Conservation (phyloP, 2,113 vertebrate species). For the Casuarius casuarius region DNA sequence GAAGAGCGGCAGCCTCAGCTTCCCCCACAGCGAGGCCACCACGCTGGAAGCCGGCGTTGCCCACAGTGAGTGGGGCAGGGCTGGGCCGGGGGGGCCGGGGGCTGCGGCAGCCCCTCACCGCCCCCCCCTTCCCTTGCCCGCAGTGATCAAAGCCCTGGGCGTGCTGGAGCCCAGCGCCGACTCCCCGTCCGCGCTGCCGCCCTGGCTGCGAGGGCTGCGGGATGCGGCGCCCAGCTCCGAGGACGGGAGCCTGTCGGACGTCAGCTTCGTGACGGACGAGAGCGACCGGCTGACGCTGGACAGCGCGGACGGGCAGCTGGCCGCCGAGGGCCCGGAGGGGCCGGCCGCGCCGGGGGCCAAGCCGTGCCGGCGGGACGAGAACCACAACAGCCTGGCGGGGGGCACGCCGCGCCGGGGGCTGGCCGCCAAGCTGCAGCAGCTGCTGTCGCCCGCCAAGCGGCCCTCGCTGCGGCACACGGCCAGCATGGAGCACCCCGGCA, state of each 20-base stretch:
- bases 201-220: background rate
- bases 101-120: background rate
- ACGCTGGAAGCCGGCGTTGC: slow-evolving; percentile 33
- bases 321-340: background rate
- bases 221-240: slow-evolving; percentile 60
- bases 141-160: slow-evolving; percentile 63
- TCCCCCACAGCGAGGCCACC: slow-evolving; percentile 71
- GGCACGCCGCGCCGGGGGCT: slow-evolving; percentile 76
- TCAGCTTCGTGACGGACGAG: slow-evolving; percentile 46
- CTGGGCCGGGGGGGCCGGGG: accelerated
- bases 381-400: slow-evolving; percentile 72
- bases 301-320: background rate
- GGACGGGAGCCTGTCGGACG: slow-evolving; percentile 73
- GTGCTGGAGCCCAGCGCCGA: background rate
- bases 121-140: background rate
- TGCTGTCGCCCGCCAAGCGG: slow-evolving; percentile 85
- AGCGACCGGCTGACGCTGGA: slow-evolving; percentile 5
- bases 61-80: slow-evolving; percentile 74
- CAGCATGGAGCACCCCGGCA: background rate
- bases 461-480: slow-evolving; percentile 49
- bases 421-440: slow-evolving; percentile 88
- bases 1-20: slow-evolving; percentile 89
- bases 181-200: background rate
- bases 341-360: background rate
- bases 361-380: slow-evolving; percentile 28